Conservation (phyloP, 2,797 vertebrate species). For the Parauchenoglanis punctatus region DNA sequence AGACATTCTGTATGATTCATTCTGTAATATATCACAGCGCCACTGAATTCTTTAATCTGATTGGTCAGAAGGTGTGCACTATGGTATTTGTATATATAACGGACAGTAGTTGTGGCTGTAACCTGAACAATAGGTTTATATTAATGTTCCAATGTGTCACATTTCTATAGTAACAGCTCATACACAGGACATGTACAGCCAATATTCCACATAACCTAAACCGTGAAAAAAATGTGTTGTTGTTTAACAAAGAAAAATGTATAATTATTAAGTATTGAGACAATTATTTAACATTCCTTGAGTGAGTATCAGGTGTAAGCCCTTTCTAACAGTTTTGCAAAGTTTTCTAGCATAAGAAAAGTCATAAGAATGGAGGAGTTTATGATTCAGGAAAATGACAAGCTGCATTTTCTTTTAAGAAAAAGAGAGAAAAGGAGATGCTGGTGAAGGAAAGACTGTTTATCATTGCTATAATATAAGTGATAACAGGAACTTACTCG, state of each 20-base stretch:
- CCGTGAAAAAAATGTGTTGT: not conserved
- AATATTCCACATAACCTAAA: not conserved
- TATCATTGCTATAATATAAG: not conserved
- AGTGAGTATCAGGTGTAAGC: not conserved
- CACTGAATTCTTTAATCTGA: not conserved
- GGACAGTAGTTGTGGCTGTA: not conserved
- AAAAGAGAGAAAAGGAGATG: not conserved
- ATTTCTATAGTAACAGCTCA: not conserved
- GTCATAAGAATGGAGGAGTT: not conserved
- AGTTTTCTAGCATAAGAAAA: not conserved
- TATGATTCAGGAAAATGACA: not conserved
- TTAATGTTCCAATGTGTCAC: not conserved
- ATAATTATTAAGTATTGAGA: not conserved
- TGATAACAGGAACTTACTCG: not conserved
- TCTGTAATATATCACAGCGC: not conserved
- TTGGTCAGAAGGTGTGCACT: not conserved
- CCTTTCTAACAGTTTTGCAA: not conserved
- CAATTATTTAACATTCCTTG: not conserved
- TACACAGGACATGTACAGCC: not conserved
- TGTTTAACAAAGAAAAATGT: not conserved
- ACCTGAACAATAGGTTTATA: not conserved
- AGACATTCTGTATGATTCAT: not conserved
- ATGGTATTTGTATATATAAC: too few relatives aligned
- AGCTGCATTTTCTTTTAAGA: not conserved
- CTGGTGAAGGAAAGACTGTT: not conserved